These are phyloP conservation scores for Drosophila kokeensis DNA, from an alignment of 2,888 invertebrate species.

Conservation along the genomic window DNA sequence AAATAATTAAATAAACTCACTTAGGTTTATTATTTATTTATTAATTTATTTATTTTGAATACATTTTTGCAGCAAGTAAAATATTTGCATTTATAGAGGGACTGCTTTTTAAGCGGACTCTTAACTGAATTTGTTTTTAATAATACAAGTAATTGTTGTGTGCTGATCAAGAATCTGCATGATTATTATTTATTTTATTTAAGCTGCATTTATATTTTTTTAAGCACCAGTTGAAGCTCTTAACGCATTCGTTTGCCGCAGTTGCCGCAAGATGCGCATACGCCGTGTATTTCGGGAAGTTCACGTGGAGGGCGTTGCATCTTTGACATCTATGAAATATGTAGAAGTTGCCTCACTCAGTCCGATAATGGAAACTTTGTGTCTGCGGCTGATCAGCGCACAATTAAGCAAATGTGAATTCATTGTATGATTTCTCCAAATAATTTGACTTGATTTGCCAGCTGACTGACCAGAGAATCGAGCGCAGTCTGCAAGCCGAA, in stretches of 20 bases:
- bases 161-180: neutral
- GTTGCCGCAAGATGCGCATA: slow-evolving; percentile 38
- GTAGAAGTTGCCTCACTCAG: too few species aligned
- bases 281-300: slow-evolving; percentile 38
- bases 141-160: neutral
- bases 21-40: too few species aligned
- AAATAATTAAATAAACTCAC: neutral
- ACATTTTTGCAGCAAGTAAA: neutral
- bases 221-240: neutral
- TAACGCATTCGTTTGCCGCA: neutral
- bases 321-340: neutral
- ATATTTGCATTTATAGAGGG: neutral
- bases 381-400: neutral
- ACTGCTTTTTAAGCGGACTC: neutral
- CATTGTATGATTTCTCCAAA: neutral
- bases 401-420: neutral
- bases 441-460: slow-evolving; percentile 71
- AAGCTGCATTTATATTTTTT: neutral
- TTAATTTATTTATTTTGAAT: neutral
- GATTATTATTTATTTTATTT: neutral
- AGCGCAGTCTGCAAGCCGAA: slow-evolving; percentile 27
- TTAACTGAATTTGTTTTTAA: neutral
- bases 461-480: slow-evolving; percentile 47
- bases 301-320: slow-evolving; percentile 14
- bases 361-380: neutral